Evolutionary conservation across 2,113 vertebrate genomes (phyloP), one percentile per base, ranked within the genome.

Genomic region (Gymnogyps californianus): DNA sequence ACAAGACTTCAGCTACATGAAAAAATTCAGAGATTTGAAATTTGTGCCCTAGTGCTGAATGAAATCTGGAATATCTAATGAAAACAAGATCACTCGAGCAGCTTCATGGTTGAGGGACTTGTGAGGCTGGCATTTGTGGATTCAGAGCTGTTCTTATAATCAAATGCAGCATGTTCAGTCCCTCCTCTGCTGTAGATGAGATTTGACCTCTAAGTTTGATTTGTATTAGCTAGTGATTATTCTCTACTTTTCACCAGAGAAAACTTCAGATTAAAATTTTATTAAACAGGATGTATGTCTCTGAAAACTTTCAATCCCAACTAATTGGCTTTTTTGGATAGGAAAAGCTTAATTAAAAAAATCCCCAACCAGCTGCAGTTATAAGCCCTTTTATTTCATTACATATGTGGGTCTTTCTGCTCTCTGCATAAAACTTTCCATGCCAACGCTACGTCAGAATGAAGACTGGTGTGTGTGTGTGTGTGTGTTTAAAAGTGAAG

Each of bases 231-330:
- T 88, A 59, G 42, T 77, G 75, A 92, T 84, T 94, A 55, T 90
- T 95, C 75, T 93, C 62, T 80, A n/a, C 66, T 92, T 93, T 95
- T 94, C 70, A 96, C 51, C n/a, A 32, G 15, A 92, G 88, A 90
- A 83, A 96, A 86, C 46, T 66, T 92, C 54, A 77, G 90, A 83
- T 93, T 89, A 94, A 96, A 88, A 81, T 93, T 94, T 94, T 86
- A 88, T 96, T 95, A 93, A 90, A 78, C 20, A 64, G 71, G 42
- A 95, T 92, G 18, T 90, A 86, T 20, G 13, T 89, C 38, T 95
- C 71, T 86, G 90, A 94, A 94, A 96, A 94, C 3, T 95, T 92
- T 90, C 80, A 65, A 51, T 95, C 79, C 67, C 46, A 75, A 55
- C 42, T 95, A 93, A 93, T 89, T 90, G 67, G 51, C 49, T 94